phyloP scores from a whole-genome alignment of 2,797 vertebrate genomes.

The Xenentodon cancila region DNA sequence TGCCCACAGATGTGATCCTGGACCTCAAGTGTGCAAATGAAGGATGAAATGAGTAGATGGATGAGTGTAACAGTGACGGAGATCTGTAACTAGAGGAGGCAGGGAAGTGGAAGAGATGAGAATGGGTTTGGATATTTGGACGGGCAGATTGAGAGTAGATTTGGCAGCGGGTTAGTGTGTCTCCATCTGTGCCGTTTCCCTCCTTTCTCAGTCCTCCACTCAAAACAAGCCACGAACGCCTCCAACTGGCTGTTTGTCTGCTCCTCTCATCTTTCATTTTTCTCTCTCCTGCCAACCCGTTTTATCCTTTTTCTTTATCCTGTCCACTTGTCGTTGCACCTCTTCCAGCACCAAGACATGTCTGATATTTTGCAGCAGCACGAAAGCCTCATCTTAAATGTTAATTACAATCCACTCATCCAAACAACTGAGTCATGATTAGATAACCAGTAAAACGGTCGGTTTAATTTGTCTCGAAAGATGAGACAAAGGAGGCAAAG shows the following conservation, averaged over 20 bases:
- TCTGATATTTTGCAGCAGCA: conserved; percentile 54
- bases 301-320: conserved; percentile 12
- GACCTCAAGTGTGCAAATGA: conserved; percentile 4
- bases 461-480: conserved; percentile 59
- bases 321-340: background rate
- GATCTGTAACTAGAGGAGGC: conserved; percentile 49
- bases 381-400: conserved; percentile 64
- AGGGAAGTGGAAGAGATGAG: conserved; percentile 51
- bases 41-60: conserved; percentile 20
- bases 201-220: conserved; percentile 63
- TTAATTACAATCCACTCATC: conserved; percentile 64
- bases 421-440: conserved; percentile 66
- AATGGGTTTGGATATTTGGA: conserved; percentile 58
- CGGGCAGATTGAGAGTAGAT: conserved; percentile 60
- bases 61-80: conserved; percentile 36
- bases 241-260: conserved; percentile 51
- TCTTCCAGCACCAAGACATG: conserved; percentile 50
- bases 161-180: conserved; percentile 69
- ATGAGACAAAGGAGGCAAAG: conserved; percentile 45
- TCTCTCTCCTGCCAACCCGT: conserved; percentile 1
- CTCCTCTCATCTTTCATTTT: conserved; percentile 1
- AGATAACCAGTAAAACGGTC: conserved; percentile 56
- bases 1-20: too few species aligned
- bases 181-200: conserved; percentile 78
- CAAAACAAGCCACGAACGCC: conserved; percentile 59